Base-by-base conservation (phyloP, 53 echinoderm and acorn worm genomes). In the Mesocentrotus franciscanus region DNA sequence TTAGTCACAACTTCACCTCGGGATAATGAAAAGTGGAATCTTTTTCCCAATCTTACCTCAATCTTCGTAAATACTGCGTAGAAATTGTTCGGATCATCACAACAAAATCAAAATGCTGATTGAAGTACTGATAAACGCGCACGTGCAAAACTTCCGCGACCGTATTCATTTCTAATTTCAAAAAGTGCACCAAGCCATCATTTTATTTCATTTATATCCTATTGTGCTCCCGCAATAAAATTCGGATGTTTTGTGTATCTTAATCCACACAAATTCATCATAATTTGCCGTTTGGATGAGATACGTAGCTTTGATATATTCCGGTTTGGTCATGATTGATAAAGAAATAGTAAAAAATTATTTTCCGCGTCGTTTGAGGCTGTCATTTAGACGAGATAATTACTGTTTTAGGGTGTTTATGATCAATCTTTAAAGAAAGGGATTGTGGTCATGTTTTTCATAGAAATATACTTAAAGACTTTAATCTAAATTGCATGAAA, bases 131-230 rank as follows among this genome's bases (percentile, higher is more conserved):
- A 87, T 87, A 87, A 87, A 10, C 3, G 20, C n/a, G 87, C 87
- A 87, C 87, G 87, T 87, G 87, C 87, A 87, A 87, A 87, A 57
- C 6, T 29, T 27, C 74, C 74, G 10, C 74, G 74, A 74, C 74
- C 74, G 30, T 74, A 74, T 74, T 18, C 81, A 81, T 81, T 81
- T 81, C 36, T 81, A 81, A 81, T 81, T 81, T 42, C 14, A 8
- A 81, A 81, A 81, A 81, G 81, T 81, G 42, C 81, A 58, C 87
- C 27, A 84, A 20, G 22, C 24, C 84, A 42, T 20, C 39, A 84
- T 7, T 55, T 84, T 0, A 22, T 84, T 84, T 84, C 42, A 17
- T 84, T 42, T 49, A 18, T 15, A 42, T 49, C 39, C 84, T 20
- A 55, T n/a, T 58, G 58, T n/a, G 11, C 17, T 58, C 57, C 29